These are phyloP conservation scores for Euura lappo DNA, from an alignment of 1,140 invertebrate species.

Conservation along the genomic window DNA sequence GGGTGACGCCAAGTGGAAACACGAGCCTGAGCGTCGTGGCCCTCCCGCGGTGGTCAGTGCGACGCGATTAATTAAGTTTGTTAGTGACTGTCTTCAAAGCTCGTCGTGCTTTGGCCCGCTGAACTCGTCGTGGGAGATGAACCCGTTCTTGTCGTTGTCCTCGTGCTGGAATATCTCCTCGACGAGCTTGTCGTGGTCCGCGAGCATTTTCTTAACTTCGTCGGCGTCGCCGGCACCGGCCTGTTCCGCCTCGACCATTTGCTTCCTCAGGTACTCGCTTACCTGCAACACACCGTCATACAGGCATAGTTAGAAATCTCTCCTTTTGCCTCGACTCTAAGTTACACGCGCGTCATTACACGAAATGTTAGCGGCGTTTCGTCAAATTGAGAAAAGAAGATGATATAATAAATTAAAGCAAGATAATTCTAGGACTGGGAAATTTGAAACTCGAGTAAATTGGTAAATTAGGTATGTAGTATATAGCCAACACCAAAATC, in stretches of 20 bases:
- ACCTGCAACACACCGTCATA: conserved; percentile 65
- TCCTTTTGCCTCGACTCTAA: not conserved
- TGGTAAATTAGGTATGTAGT: too few relatives aligned
- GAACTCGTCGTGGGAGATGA: conserved; percentile 95
- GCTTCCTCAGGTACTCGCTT: conserved; percentile 89
- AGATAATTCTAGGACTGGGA: too few relatives aligned
- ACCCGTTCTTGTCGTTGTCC: conserved; percentile 94
- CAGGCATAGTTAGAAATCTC: conserved; percentile 7
- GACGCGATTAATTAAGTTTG: not conserved
- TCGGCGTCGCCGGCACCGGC: conserved; percentile 68
- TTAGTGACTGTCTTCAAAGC: conserved; percentile 68
- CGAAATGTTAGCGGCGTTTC: too few relatives aligned
- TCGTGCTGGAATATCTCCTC: conserved; percentile 98
- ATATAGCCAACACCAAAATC: conserved; percentile 39
- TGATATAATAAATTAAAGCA: too few relatives aligned
- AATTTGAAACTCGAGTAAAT: too few relatives aligned
- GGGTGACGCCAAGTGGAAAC: not conserved
- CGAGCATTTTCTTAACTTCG: conserved; percentile 84
- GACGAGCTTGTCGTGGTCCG: conserved; percentile 90
- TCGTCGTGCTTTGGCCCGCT: conserved; percentile 97
- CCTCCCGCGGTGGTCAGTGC: not conserved
- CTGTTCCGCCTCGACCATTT: conserved; percentile 80
- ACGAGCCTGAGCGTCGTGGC: not conserved
- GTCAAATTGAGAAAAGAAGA: too few relatives aligned
- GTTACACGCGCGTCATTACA: too few relatives aligned